phyloP scores from a whole-genome alignment of 2,888 invertebrate genomes.

The Leucophenga montana region DNA sequence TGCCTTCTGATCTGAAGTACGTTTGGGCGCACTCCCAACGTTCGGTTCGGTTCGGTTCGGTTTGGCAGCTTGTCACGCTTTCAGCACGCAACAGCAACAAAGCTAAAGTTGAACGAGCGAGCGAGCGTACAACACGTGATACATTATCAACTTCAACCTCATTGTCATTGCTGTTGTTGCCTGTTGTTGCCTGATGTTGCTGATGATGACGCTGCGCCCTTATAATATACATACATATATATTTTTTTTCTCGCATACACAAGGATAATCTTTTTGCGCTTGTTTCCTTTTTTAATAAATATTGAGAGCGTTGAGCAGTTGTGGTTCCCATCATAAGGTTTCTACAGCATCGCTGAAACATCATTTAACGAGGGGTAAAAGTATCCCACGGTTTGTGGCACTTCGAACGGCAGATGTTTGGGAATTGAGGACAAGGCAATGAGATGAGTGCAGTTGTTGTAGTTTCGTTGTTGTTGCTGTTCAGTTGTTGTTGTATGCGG shows the following conservation, averaged over 20 bases:
- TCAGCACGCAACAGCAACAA: slow-evolving; percentile 40
- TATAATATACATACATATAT: neutral
- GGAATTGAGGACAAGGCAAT: slow-evolving; percentile 67
- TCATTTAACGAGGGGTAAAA: slow-evolving; percentile 53
- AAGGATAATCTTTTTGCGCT: slow-evolving; percentile 59
- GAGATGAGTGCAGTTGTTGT: neutral
- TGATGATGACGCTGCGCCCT: slow-evolving; percentile 5
- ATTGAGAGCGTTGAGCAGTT: slow-evolving; percentile 69
- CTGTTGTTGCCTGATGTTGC: neutral
- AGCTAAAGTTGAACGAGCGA: slow-evolving; percentile 23
- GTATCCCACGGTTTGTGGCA: slow-evolving; percentile 69
- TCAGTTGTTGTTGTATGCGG: slow-evolving; percentile 36
- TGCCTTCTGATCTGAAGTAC: neutral
- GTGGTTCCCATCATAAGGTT: slow-evolving; percentile 70
- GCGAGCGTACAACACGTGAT: slow-evolving; percentile 60
- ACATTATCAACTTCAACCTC: slow-evolving; percentile 9
- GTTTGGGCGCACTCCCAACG: slow-evolving; percentile 19
- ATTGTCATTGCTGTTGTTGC: slow-evolving; percentile 7
- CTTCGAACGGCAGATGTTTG: slow-evolving; percentile 67
- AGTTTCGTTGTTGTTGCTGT: too few relatives aligned
- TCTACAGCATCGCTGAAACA: slow-evolving; percentile 42
- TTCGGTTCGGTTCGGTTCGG: neutral
- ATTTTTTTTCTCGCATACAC: slow-evolving; percentile 1
- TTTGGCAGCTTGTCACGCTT: slow-evolving; percentile 54
- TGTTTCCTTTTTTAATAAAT: slow-evolving; percentile 57